Conservation (phyloP, 2,113 vertebrate genomes). For the Alectura lathami region DNA sequence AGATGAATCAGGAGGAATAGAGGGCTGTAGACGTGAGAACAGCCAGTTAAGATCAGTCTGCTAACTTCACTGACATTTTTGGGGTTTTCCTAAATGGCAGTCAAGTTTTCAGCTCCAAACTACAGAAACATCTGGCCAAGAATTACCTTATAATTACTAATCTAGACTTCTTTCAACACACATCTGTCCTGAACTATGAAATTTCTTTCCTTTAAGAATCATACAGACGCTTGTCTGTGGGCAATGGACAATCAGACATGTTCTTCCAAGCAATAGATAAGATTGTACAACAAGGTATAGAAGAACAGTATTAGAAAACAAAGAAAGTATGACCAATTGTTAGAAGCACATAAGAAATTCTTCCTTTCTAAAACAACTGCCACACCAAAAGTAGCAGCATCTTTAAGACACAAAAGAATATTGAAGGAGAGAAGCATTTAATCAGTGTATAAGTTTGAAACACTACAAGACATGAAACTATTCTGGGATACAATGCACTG, state of each 20-base stretch:
- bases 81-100: not conserved
- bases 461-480: not conserved
- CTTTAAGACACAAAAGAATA: not conserved
- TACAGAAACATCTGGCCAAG: not conserved
- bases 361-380: not conserved
- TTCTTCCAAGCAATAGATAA: not conserved
- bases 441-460: not conserved
- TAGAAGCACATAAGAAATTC: not conserved
- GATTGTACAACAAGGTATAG: not conserved
- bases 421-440: not conserved
- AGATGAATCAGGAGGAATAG: not conserved
- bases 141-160: not conserved
- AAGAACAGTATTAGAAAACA: not conserved
- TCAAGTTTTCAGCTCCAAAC: not conserved
- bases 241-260: not conserved
- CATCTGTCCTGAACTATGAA: not conserved
- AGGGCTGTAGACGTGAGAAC: not conserved
- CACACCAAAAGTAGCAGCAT: not conserved
- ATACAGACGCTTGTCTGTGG: not conserved
- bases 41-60: not conserved
- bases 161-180: not conserved
- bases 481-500: not conserved
- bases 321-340: not conserved
- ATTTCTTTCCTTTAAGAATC: not conserved
- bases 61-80: not conserved